A percentile compares a stretch with the other conserved stretches of the same genome.
These are phyloP conservation scores for Entelurus aequoreus DNA, from an alignment of 2,113 vertebrate species.

Conservation along the genomic window DNA sequence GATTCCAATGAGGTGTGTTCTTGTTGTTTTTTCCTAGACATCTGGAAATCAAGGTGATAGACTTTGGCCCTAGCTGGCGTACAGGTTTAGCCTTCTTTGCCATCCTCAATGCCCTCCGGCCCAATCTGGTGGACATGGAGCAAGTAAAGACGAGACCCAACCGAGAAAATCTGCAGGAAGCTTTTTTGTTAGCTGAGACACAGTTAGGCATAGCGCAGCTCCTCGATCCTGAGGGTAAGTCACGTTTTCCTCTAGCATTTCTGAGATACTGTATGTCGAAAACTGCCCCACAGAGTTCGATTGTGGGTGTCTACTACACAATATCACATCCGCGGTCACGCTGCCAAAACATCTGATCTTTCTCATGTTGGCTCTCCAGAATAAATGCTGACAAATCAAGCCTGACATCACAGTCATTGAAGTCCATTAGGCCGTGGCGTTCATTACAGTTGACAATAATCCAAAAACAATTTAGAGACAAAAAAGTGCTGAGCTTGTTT, in stretches of 20 bases:
- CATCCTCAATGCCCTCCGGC: conserved; percentile 85
- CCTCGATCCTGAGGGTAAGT: conserved; percentile 91
- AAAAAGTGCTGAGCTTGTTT: conserved; percentile 24
- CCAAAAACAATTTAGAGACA: conserved; percentile 14
- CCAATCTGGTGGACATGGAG: conserved; percentile 89
- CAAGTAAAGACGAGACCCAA: conserved; percentile 78
- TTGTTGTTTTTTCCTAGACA: conserved; percentile 63
- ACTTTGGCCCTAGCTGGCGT: conserved; percentile 94
- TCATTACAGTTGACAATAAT: conserved; percentile 31
- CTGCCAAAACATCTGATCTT: conserved; percentile 58
- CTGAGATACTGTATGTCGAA: background rate
- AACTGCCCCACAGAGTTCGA: background rate
- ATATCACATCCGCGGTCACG: conserved; percentile 44
- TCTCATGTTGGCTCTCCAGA: conserved; percentile 60
- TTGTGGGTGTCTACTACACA: conserved; percentile 5
- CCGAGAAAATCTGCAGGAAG: conserved; percentile 87
- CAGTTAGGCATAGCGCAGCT: conserved; percentile 90
- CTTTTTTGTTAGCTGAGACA: conserved; percentile 85
- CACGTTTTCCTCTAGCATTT: conserved; percentile 4
- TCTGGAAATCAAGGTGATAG: conserved; percentile 85
- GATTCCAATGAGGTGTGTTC: background rate
- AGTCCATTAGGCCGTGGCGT: conserved; percentile 55
- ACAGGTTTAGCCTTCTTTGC: conserved; percentile 91
- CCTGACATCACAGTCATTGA: conserved; percentile 67
- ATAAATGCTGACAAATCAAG: conserved; percentile 64